Evolutionary conservation across 2,888 invertebrate genomes (phyloP), one percentile per base, ranked within the genome.

Genomic region (Netelia melanura): DNA sequence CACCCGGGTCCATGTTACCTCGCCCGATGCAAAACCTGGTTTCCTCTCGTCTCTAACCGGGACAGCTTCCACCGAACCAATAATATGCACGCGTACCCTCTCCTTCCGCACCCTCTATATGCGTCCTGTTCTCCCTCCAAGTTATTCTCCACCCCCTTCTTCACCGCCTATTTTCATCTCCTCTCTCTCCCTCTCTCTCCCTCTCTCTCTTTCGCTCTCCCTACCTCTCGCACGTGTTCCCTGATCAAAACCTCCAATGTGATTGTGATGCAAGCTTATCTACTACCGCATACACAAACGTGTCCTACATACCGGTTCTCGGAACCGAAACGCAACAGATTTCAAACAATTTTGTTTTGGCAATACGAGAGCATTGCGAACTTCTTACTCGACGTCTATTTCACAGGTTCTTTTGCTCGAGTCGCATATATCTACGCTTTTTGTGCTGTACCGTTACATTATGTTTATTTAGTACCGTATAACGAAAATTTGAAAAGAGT

Each of bases 191-290:
- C 38, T 65, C 44, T 21, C 14, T 48, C 77, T 43, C 61, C 79
- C 64, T 6, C 38, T 6, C 38, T 38, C 38, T 38, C 38, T 30
- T 62, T 38, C 38, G 1, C 38, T 38, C 38, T 38, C 38, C 6
- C 38, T 38, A 3, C 81, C 76, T 62, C 61, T 30, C 75, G 78
- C 74, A 61, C 77, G 74, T 74, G 70, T 74, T 67, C 75, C 67
- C 64, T 83, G 74, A 83, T 85, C 81, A 79, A 86, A 86, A 81
- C 58, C 75, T 79, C 72, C 79, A 76, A 71, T 81, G 67, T 61
- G 84, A 81, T 81, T 30, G 80, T 58, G 56, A 74, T 21, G 14
- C 38, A 56, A 76, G 61, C 38, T 71, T 64, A 62, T 58, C 67
- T 8, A 71, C 38, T 11, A 38, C 9, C 21, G 25, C 21, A 21